Conservation (phyloP, 2,888 invertebrate genomes). For the Hydroisotoma schaefferi region DNA sequence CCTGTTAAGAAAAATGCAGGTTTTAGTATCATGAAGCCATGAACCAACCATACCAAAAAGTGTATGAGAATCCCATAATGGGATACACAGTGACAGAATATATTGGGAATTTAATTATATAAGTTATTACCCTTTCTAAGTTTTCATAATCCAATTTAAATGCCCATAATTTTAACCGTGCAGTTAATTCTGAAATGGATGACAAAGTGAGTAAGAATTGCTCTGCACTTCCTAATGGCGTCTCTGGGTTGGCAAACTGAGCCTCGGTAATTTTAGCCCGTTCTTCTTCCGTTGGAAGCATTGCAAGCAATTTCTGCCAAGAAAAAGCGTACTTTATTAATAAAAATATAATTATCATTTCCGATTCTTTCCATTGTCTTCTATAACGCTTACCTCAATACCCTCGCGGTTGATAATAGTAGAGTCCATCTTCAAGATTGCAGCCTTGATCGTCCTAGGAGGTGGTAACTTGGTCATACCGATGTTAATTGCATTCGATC, state of each 20-base stretch:
- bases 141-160: constrained; percentile 98
- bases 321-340: background rate
- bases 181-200: constrained; percentile 90
- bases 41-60: too few species aligned
- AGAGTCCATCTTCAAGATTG: constrained; percentile 98
- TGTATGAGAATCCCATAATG: too few species aligned
- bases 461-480: constrained; percentile 98
- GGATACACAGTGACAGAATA: too few species aligned
- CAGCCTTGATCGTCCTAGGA: constrained; percentile 96
- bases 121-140: constrained; percentile 71
- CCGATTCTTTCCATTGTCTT: background rate
- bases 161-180: constrained; percentile 92
- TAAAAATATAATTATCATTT: constrained; percentile 4
- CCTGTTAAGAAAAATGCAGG: constrained; percentile 58
- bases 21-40: too few species aligned
- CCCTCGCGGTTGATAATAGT: constrained; percentile 97
- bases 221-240: constrained; percentile 92
- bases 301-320: constrained; percentile 79
- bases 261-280: constrained; percentile 70
- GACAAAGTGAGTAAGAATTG: constrained; percentile 96
- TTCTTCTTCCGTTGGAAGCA: constrained; percentile 97
- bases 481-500: constrained; percentile 99
- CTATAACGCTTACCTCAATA: constrained; percentile 65
- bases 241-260: constrained; percentile 65
- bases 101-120: constrained; percentile 1